phyloP scores from a whole-genome alignment of 2,113 vertebrate genomes.

The Etheostoma spectabile region DNA sequence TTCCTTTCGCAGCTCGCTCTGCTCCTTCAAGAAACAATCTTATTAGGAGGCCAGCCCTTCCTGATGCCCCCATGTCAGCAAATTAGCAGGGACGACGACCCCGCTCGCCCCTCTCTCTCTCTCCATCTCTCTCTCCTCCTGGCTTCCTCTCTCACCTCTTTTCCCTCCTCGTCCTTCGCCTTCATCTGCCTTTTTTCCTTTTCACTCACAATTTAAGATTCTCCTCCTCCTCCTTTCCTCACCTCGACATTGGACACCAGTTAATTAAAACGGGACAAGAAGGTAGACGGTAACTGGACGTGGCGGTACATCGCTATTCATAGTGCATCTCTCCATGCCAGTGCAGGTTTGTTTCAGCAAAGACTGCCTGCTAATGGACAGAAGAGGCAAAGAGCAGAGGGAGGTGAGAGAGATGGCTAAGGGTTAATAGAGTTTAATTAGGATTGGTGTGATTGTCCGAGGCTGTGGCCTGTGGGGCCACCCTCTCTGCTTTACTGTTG shows the following conservation, averaged over 20 bases:
- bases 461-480: slow-evolving; percentile 10
- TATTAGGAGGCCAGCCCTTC: slow-evolving; percentile 83
- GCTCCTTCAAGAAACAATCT: slow-evolving; percentile 90
- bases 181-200: slow-evolving; percentile 30
- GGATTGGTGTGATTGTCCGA: slow-evolving; percentile 42
- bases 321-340: neutral
- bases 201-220: slow-evolving; percentile 71
- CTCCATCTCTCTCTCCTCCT: slow-evolving; percentile 15
- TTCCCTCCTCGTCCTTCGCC: slow-evolving; percentile 30
- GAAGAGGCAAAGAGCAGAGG: slow-evolving; percentile 3
- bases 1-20: slow-evolving; percentile 89
- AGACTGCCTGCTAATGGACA: slow-evolving; percentile 46
- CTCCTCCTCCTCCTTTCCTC: slow-evolving; percentile 46
- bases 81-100: slow-evolving; percentile 88
- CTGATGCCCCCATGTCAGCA: slow-evolving; percentile 84
- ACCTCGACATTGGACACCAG: slow-evolving; percentile 67
- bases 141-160: slow-evolving; percentile 37
- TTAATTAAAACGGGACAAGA: slow-evolving; percentile 73
- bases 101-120: slow-evolving; percentile 8
- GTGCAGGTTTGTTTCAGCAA: slow-evolving; percentile 8
- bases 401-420: slow-evolving; percentile 20
- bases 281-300: slow-evolving; percentile 24
- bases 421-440: slow-evolving; percentile 73
- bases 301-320: slow-evolving; percentile 53
- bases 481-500: slow-evolving; percentile 23